phyloP scores from a whole-genome alignment of 2,888 invertebrate genomes.

The Calliscelio sp. region DNA sequence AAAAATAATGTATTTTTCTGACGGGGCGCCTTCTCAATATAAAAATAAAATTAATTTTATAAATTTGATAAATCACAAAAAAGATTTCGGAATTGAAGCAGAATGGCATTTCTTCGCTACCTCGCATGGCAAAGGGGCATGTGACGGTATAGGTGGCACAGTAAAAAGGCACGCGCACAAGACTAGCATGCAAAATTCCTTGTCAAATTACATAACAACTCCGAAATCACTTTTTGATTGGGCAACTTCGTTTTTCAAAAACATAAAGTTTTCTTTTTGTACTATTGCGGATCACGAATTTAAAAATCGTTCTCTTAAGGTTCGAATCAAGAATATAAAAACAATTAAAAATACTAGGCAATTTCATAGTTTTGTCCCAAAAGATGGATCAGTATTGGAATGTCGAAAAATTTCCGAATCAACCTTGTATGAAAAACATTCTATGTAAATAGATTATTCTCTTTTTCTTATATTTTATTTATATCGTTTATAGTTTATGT shows the following conservation, averaged over 20 bases:
- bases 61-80: neutral
- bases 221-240: conserved; percentile 15
- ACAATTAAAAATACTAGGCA: too few relatives aligned
- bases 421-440: too few relatives aligned
- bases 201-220: conserved; percentile 5
- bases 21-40: conserved; percentile 2
- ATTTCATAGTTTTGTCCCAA: too few relatives aligned
- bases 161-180: neutral
- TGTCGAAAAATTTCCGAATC: too few relatives aligned
- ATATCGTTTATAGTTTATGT: too few relatives aligned
- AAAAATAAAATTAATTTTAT: neutral
- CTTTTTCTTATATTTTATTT: too few relatives aligned
- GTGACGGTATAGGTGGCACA: neutral
- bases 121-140: neutral
- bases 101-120: neutral
- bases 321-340: too few relatives aligned
- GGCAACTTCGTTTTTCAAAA: conserved; percentile 1
- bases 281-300: too few relatives aligned
- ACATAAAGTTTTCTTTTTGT: conserved; percentile 24
- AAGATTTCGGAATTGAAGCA: neutral
- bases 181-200: neutral
- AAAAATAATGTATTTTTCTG: conserved; percentile 24
- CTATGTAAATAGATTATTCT: too few relatives aligned
- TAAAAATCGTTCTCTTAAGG: too few relatives aligned
- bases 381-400: too few relatives aligned